Evolutionary conservation across 2,888 invertebrate species (phyloP).

Genomic region (Sisyra nigra): DNA sequence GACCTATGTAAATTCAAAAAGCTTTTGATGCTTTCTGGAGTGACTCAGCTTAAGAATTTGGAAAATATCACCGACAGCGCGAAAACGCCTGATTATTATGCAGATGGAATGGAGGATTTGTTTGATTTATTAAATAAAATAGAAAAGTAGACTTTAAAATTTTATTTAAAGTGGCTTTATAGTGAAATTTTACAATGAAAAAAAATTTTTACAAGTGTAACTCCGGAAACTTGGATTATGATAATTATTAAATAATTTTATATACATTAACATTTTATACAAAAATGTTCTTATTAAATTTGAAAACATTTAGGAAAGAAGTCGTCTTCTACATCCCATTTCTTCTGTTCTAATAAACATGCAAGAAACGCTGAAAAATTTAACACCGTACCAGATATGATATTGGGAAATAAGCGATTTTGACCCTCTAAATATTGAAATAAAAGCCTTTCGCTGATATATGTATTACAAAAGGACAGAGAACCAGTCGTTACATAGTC

Average conservation of each 20-base stretch:
- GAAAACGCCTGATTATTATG: too few species aligned
- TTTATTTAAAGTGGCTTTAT: not conserved
- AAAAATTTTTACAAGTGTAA: too few species aligned
- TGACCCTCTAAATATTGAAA: conserved; percentile 46
- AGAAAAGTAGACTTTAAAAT: not conserved
- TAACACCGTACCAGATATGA: conserved; percentile 56
- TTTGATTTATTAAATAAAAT: too few species aligned
- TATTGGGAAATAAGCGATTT: conserved; percentile 40
- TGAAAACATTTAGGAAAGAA: not conserved
- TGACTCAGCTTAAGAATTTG: too few species aligned
- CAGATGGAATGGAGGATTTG: too few species aligned
- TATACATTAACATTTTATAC: too few species aligned
- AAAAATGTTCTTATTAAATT: too few species aligned
- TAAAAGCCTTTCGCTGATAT: conserved; percentile 60
- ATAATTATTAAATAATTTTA: too few species aligned
- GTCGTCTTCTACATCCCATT: not conserved
- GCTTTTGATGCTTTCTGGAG: too few species aligned
- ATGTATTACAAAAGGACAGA: conserved; percentile 54
- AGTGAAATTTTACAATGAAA: not conserved
- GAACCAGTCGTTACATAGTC: conserved; percentile 57
- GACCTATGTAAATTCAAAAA: too few species aligned
- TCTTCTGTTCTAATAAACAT: conserved; percentile 49
- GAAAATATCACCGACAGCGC: too few species aligned
- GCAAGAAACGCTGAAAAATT: conserved; percentile 60
- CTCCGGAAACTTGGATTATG: too few species aligned